phyloP scores from a whole-genome alignment of 2,888 invertebrate genomes.

The Nezara viridula region DNA sequence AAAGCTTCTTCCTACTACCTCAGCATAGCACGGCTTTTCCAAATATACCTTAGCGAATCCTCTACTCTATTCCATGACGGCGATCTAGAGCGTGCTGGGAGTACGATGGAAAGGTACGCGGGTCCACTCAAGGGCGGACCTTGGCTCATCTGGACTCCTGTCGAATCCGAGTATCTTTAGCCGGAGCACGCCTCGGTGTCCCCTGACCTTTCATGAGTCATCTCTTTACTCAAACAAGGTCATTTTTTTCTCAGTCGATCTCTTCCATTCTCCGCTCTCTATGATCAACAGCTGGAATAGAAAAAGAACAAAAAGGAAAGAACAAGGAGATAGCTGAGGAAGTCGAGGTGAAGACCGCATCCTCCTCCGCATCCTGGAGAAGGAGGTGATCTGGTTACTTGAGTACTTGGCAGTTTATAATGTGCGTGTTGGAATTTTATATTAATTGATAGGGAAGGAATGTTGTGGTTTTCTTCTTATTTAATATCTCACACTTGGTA shows the following conservation, averaged over 20 bases:
- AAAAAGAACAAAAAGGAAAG: slow-evolving; percentile 13
- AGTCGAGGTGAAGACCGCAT: slow-evolving; percentile 32
- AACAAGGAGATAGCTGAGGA: neutral
- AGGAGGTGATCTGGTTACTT: slow-evolving; percentile 4
- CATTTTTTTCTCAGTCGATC: slow-evolving; percentile 27
- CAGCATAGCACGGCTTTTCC: neutral
- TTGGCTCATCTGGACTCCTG: slow-evolving; percentile 28
- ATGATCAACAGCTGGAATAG: slow-evolving; percentile 1
- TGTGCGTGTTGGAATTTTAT: slow-evolving; percentile 24
- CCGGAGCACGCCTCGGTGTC: slow-evolving; percentile 11
- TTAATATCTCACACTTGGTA: neutral
- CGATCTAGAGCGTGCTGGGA: slow-evolving; percentile 22
- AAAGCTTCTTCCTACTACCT: neutral
- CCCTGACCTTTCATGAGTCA: slow-evolving; percentile 43
- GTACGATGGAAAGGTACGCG: slow-evolving; percentile 4
- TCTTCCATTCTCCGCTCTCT: slow-evolving; percentile 33
- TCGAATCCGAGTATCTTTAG: slow-evolving; percentile 40
- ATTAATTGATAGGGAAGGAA: neutral
- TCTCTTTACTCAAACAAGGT: slow-evolving; percentile 51
- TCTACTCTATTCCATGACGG: neutral
- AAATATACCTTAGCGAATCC: neutral
- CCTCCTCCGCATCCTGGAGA: neutral
- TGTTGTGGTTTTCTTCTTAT: neutral
- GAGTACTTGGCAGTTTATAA: neutral
- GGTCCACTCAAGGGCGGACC: neutral